Evolutionary conservation across 2,113 vertebrate species (phyloP).

Genomic region (Phylloscopus trochiloides): DNA sequence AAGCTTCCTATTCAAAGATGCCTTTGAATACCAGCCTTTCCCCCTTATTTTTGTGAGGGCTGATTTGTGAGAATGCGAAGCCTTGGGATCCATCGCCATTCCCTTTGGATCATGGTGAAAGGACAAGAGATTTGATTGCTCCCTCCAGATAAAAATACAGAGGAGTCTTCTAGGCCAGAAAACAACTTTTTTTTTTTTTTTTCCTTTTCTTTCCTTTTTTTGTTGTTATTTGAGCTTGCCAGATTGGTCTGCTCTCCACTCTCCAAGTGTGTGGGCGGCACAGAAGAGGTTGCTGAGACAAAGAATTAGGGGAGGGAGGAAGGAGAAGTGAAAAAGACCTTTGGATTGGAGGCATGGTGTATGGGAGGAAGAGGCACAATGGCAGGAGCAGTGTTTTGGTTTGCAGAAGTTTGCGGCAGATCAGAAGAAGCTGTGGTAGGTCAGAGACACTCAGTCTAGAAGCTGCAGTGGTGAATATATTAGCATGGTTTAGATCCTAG

Average conservation of each 20-base stretch:
- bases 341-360: not conserved
- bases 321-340: conserved; percentile 45
- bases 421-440: conserved; percentile 48
- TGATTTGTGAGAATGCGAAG: not conserved
- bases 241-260: conserved; percentile 39
- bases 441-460: conserved; percentile 55
- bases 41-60: not conserved
- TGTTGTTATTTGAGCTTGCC: conserved; percentile 37
- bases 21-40: not conserved
- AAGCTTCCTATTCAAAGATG: not conserved
- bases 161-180: conserved; percentile 6
- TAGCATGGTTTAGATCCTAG: not conserved
- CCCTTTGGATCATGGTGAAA: not conserved
- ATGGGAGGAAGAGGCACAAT: not conserved
- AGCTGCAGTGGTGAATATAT: conserved; percentile 10
- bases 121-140: not conserved
- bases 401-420: not conserved
- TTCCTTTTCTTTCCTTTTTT: not conserved
- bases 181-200: not conserved
- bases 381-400: not conserved
- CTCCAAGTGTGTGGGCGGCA: conserved; percentile 56
- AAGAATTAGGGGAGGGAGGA: conserved; percentile 36
- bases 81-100: not conserved
- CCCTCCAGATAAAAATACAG: conserved; percentile 19
- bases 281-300: conserved; percentile 51